These are phyloP conservation scores for Temnothorax unifasciatus DNA, from an alignment of 2,888 invertebrate species.

Conservation along the genomic window DNA sequence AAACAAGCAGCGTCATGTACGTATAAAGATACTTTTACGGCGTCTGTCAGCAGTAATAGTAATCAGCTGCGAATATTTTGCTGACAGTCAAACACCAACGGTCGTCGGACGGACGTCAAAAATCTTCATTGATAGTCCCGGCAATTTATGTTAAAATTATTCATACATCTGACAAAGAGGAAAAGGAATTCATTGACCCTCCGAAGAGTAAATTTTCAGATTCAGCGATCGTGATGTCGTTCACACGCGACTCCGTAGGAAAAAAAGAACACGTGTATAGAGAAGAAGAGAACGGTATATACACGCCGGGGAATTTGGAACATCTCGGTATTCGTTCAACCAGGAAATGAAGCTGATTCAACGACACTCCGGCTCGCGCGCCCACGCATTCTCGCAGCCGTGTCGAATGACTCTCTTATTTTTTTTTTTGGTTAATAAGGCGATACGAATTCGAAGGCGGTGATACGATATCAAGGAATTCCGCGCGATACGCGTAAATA, in stretches of 20 bases:
- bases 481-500: not conserved
- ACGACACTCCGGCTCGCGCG: conserved; percentile 19
- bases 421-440: not conserved
- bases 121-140: not conserved
- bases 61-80: conserved; percentile 3
- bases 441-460: not conserved
- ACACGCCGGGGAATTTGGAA: not conserved
- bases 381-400: not conserved
- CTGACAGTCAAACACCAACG: not conserved
- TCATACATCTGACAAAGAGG: not conserved
- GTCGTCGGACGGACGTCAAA: no score
- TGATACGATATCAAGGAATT: not conserved
- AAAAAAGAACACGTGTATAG: not conserved
- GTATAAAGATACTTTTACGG: not conserved
- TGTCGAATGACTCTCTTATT: not conserved
- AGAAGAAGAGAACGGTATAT: not conserved
- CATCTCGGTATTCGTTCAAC: not conserved
- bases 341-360: conserved; percentile 33
- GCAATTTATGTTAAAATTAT: conserved; percentile 35
- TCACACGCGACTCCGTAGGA: not conserved
- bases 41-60: not conserved
- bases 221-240: not conserved
- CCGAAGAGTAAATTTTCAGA: not conserved
- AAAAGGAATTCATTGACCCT: not conserved
- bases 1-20: not conserved